Evolutionary conservation across 2,888 invertebrate species (phyloP).

Genomic region (Graphium colonna): DNA sequence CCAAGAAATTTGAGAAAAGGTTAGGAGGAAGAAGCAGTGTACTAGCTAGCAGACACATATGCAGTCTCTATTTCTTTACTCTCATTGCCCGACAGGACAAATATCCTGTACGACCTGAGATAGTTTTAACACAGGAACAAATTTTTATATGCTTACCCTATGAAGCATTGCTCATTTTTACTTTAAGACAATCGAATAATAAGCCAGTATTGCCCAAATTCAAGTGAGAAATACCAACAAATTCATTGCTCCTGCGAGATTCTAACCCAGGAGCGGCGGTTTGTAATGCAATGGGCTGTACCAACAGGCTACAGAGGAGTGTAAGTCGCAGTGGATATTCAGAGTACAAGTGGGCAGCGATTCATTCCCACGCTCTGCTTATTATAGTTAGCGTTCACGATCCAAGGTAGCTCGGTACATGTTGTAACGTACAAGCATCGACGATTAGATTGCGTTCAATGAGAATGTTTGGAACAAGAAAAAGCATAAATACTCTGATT

Average conservation of each 20-base stretch:
- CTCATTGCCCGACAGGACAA: too few relatives aligned
- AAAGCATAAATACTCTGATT: background rate
- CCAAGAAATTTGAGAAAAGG: too few relatives aligned
- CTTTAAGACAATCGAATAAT: background rate
- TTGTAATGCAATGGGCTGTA: too few relatives aligned
- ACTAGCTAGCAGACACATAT: too few relatives aligned
- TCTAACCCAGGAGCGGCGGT: too few relatives aligned
- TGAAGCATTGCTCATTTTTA: background rate
- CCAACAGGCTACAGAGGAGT: background rate
- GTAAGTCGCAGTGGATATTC: background rate
- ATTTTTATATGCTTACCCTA: too few relatives aligned
- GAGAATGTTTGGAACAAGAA: background rate
- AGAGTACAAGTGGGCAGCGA: background rate
- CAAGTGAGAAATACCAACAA: background rate
- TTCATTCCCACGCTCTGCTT: slow-evolving; percentile 12
- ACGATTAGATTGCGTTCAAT: background rate
- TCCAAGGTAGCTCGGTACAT: background rate
- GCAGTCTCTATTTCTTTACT: too few relatives aligned
- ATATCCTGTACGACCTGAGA: too few relatives aligned
- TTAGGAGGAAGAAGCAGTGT: too few relatives aligned
- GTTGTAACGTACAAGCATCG: slow-evolving; percentile 4
- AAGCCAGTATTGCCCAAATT: background rate
- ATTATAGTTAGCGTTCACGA: slow-evolving; percentile 1
- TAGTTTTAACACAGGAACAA: too few relatives aligned
- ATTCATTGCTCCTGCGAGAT: background rate